phyloP scores from a whole-genome alignment of 2,113 vertebrate genomes.

The Pelecanus crispus region DNA sequence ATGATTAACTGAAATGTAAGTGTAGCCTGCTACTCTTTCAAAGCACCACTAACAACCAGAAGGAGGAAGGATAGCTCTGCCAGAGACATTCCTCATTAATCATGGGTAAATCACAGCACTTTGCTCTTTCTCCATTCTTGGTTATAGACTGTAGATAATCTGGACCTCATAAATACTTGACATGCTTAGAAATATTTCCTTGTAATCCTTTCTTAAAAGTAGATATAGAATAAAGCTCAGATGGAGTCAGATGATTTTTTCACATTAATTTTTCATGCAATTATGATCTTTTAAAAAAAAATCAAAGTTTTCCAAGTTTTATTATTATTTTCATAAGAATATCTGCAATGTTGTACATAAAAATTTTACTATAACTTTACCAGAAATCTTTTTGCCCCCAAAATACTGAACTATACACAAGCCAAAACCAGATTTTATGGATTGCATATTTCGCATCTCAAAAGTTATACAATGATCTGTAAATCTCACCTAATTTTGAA shows the following conservation, averaged over 20 bases:
- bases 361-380: background rate
- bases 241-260: background rate
- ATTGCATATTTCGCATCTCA: background rate
- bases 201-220: background rate
- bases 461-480: background rate
- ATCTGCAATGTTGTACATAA: background rate
- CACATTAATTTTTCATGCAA: background rate
- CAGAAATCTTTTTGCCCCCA: background rate
- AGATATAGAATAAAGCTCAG: background rate
- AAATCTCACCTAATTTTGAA: background rate
- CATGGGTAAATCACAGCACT: background rate
- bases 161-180: background rate
- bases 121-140: constrained; percentile 32
- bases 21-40: background rate
- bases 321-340: background rate
- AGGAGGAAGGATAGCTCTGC: background rate
- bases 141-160: background rate
- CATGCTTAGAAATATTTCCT: background rate
- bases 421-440: background rate
- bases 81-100: background rate
- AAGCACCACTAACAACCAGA: background rate
- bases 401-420: background rate
- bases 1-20: background rate
- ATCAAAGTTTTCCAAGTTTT: background rate
- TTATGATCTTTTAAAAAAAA: background rate